Evolutionary conservation across 2,113 vertebrate species (phyloP).

Genomic region (Myiopsitta monachus): DNA sequence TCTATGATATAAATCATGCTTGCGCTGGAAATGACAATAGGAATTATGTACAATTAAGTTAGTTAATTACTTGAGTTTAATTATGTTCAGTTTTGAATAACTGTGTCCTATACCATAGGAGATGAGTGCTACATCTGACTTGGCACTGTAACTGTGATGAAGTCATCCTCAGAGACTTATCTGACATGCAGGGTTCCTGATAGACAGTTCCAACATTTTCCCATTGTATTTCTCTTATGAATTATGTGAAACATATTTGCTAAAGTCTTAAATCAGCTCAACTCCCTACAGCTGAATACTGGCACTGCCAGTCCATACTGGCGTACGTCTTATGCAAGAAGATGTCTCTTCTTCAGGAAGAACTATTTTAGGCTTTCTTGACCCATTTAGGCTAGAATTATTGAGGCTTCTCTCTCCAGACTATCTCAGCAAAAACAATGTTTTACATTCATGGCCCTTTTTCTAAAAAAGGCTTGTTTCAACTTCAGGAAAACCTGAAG

Average conservation of each 20-base stretch:
- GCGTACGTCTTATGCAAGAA: neutral
- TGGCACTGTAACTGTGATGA: neutral
- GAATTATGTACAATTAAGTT: neutral
- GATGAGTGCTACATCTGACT: neutral
- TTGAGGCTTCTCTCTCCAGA: neutral
- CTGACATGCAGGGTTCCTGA: neutral
- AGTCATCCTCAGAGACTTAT: neutral
- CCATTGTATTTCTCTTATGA: conserved; percentile 4
- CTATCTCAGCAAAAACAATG: neutral
- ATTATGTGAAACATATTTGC: conserved; percentile 11
- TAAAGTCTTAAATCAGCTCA: conserved; percentile 2
- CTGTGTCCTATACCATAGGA: neutral
- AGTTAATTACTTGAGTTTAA: neutral
- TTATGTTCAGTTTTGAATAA: neutral
- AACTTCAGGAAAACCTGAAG: neutral
- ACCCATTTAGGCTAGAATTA: neutral
- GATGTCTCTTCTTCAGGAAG: neutral
- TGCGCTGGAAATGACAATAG: neutral
- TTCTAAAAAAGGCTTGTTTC: neutral
- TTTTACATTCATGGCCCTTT: neutral
- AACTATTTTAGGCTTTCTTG: neutral
- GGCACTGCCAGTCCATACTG: neutral
- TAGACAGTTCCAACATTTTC: neutral
- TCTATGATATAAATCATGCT: neutral
- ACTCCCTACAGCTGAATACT: neutral